These are phyloP conservation scores for Eubasilissa regina DNA, from an alignment of 1,140 invertebrate genomes.

Conservation along the genomic window DNA sequence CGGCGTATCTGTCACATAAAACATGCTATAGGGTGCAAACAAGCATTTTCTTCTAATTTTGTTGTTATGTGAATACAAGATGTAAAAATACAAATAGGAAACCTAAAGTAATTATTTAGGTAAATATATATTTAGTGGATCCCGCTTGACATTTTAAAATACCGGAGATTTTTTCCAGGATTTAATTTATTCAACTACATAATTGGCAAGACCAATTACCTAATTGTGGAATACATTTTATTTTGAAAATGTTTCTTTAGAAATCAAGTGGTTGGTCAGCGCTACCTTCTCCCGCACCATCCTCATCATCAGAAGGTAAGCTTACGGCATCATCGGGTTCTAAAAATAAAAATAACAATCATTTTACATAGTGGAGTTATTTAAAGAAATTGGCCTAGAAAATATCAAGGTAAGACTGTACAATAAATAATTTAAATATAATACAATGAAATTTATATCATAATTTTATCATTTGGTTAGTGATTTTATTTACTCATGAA, in stretches of 20 bases:
- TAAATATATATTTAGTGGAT: conserved; percentile 48
- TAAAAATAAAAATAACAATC: conserved; percentile 48
- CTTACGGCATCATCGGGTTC: conserved; percentile 75
- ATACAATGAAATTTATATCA: no score
- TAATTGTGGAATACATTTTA: conserved; percentile 9
- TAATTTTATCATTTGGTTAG: no score
- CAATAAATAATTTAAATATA: no score
- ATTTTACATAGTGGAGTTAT: neutral
- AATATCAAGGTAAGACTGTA: no score
- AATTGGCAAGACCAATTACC: conserved; percentile 10
- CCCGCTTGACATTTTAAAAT: conserved; percentile 36
- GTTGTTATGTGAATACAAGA: conserved; percentile 59
- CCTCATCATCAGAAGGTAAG: conserved; percentile 77
- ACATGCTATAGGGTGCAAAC: conserved; percentile 59
- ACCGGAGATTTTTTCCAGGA: conserved; percentile 37
- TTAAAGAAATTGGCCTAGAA: neutral
- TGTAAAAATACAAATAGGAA: conserved; percentile 61
- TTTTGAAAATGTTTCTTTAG: conserved; percentile 68
- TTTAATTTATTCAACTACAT: conserved; percentile 36
- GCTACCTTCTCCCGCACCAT: conserved; percentile 82
- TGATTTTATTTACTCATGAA: no score
- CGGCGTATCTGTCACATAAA: conserved; percentile 46
- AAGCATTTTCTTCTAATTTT: conserved; percentile 60
- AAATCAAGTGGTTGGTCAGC: conserved; percentile 85
- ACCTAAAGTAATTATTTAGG: conserved; percentile 57